A percentile compares a stretch with the other conserved stretches of the same genome.
Evolutionary conservation across 1,140 invertebrate species (phyloP).

Genomic region (Leptoteleia sp.): DNA sequence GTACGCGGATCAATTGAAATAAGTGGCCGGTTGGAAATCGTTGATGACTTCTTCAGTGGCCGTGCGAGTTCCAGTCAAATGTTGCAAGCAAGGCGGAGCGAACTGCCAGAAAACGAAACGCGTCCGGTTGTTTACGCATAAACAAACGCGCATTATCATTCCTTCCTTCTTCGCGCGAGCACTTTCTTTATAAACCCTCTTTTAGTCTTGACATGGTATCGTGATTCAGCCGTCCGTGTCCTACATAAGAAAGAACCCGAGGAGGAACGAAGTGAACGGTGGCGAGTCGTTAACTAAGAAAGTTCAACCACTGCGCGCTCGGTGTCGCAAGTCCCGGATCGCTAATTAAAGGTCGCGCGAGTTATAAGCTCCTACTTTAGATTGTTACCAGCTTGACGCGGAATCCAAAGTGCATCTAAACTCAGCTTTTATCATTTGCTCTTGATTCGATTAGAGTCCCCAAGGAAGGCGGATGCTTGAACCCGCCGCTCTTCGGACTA

Average conservation of each 20-base stretch:
- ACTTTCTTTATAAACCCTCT: slow-evolving; percentile 69
- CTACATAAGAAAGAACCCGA: slow-evolving; percentile 70
- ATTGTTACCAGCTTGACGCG: slow-evolving; percentile 35
- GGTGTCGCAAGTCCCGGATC: slow-evolving; percentile 59
- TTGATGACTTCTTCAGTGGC: too few relatives aligned
- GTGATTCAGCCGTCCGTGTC: slow-evolving; percentile 76
- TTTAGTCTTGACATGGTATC: slow-evolving; percentile 72
- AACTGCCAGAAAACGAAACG: background rate
- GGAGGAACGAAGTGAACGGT: slow-evolving; percentile 72
- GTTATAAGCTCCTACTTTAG: slow-evolving; percentile 56
- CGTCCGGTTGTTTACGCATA: slow-evolving; percentile 16
- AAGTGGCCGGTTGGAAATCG: too few relatives aligned
- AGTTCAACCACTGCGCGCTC: slow-evolving; percentile 61
- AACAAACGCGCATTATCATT: slow-evolving; percentile 37
- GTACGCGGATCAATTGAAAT: too few relatives aligned
- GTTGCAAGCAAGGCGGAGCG: background rate
- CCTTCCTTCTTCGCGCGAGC: slow-evolving; percentile 44
- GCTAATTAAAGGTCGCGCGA: slow-evolving; percentile 63
- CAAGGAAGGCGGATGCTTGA: slow-evolving; percentile 32
- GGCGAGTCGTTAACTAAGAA: slow-evolving; percentile 68
- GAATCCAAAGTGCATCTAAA: slow-evolving; percentile 60
- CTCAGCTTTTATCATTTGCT: slow-evolving; percentile 28
- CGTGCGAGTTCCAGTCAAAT: too few relatives aligned
- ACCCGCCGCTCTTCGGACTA: slow-evolving; percentile 15
- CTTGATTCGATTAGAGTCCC: slow-evolving; percentile 19